Evolutionary conservation across 2,113 vertebrate species (phyloP), one percentile per base, ranked within the genome.

Genomic region (Peromyscus leucopus): DNA sequence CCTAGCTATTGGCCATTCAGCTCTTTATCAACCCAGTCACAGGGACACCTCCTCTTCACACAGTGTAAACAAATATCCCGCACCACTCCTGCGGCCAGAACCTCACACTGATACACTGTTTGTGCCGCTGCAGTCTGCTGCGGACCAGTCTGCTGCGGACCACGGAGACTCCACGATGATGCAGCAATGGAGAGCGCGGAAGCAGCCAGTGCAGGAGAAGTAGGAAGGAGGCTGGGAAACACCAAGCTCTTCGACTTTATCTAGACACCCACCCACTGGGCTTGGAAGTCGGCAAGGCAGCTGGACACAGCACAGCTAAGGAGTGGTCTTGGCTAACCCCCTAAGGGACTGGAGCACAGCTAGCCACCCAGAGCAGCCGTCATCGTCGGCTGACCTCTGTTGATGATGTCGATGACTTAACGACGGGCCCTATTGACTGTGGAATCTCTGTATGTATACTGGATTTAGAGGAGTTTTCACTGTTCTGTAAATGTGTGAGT

Each of bases 161-260:
- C 99, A 99, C 10, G 99, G 99, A 96, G 99, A 99, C 99, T 99
- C 98, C 98, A 11, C 98, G 99, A 99, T 98, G 99, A 99, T 98
- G 98, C 99, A 98, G 99, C 99, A 99, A 99, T 99, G 98, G 99
- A 99, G 99, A 99, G 99, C 96, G 99, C 99, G 98, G 99, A 99
- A 98, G 99, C 99, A 97, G 99, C 99, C 98, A 99, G 98, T 99
- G 99, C 99, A 99, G 97, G 99, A 99, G 99, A 98, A 99, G 99
- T 91, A 98, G 99, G 98, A 99, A 99, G 97, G 99, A 99, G 94
- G 99, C 98, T 75, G 96, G 98, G 98, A 99, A 99, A 95, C 98
- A 98, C 95, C 98, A 99, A 96, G 98, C 99, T 98, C 99, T 99
- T 98, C 99, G 99, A 88, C 98, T 99, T 98, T 99, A 99, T 99